Evolutionary conservation across 2,113 vertebrate species (phyloP).

Genomic region (Helogale parvula): DNA sequence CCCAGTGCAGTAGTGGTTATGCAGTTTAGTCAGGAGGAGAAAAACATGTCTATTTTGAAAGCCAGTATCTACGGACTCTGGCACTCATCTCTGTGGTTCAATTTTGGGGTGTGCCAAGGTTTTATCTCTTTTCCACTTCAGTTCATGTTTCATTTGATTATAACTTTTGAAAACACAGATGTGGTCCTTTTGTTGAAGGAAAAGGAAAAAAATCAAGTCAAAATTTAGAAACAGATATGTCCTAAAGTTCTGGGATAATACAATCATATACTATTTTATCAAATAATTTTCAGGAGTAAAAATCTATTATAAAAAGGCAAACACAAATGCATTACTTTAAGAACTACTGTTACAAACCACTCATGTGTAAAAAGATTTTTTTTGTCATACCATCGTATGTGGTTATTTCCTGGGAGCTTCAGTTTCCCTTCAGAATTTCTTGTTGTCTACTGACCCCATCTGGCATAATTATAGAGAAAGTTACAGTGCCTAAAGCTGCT

Average conservation of each 20-base stretch:
- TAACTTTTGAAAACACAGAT: constrained; percentile 45
- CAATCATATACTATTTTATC: background rate
- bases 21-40: background rate
- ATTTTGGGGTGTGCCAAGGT: background rate
- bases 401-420: background rate
- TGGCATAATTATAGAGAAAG: constrained; percentile 66
- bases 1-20: background rate
- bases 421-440: constrained; percentile 1
- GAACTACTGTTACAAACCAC: background rate
- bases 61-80: background rate
- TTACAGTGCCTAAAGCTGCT: background rate
- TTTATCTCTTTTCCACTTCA: constrained; percentile 6
- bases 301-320: background rate
- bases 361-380: background rate
- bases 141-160: constrained; percentile 32
- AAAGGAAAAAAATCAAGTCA: background rate
- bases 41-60: constrained; percentile 16
- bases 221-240: constrained; percentile 9
- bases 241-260: background rate
- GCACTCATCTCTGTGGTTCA: background rate
- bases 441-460: constrained; percentile 75
- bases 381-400: background rate
- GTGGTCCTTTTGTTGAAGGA: constrained; percentile 18
- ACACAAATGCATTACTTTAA: background rate
- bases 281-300: constrained; percentile 25